Base-by-base conservation (phyloP, 1,140 invertebrate genomes). In the Hylyphantes graminicola region DNA sequence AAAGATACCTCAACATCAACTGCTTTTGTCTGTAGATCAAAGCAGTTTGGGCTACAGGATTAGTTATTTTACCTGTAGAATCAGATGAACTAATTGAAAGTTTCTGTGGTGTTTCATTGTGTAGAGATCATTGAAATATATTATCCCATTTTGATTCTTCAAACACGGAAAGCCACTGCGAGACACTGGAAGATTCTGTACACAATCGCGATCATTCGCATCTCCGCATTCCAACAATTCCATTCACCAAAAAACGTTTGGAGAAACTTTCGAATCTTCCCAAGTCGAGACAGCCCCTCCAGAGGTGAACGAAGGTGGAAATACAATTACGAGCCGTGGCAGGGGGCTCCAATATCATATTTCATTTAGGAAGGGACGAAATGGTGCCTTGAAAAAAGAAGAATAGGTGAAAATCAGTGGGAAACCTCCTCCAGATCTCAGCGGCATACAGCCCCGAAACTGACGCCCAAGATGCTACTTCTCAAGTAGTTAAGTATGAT, bases 351-450 rank as follows among this genome's bases (percentile, higher is more conserved):
- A 54, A 63, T 78, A 78, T 78, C 75, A 55, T 78, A 78, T 78
- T 67, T 78, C 75, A 78, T 67, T 51, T 11, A 11, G 35, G 55
- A 51, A 53, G 35, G 35, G 21, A 35, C 53, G 17, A 64, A 54
- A 54, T 78, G 48, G 61, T 63, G 35, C 61, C 74, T 76, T 19
- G 48, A 2, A n/a, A 65, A 63, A 65, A 55, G 75, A 65, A 78
- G 75, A 78, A 78, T 64, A 55, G 75, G 75, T 78, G 61, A 67
- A 78, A 67, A 78, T 65, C 75, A 67, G 75, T 78, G 75, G 75
- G 75, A 78, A 78, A 78, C 75, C 75, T 21, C 63, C 75, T 65
- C n/a, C n/a, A 15, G 8, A 63, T 78, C 63, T 19, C 75, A 78
- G 75, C 59, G 19, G 57, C 17, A 61, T 61, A 17, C 57, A 15